These are phyloP conservation scores for Leptothorax acervorum DNA, from an alignment of 2,888 invertebrate species.

Conservation along the genomic window DNA sequence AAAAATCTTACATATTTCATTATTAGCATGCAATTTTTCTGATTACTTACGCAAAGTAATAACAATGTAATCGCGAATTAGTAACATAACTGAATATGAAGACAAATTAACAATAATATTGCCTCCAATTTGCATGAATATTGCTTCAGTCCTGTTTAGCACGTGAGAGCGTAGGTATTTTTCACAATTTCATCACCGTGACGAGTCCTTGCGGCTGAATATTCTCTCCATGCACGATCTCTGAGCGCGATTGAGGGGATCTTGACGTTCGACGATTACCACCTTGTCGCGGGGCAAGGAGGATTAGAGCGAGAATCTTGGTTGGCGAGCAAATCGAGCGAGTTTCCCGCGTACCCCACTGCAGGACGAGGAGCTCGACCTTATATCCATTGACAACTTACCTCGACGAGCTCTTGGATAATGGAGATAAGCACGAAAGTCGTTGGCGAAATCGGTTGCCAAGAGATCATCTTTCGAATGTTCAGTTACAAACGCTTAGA, in stretches of 20 bases:
- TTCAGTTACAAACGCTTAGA: slow-evolving; percentile 42
- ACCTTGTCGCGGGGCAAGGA: slow-evolving; percentile 13
- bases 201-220: not conserved
- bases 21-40: not conserved
- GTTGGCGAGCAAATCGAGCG: slow-evolving; percentile 20
- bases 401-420: slow-evolving; percentile 41
- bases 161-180: not conserved
- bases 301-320: slow-evolving; percentile 35
- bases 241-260: slow-evolving; percentile 16
- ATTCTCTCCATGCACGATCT: not conserved
- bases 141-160: not conserved
- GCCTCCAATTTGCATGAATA: slow-evolving; percentile 59
- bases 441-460: slow-evolving; percentile 46
- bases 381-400: slow-evolving; percentile 53
- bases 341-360: not conserved
- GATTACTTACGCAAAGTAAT: not conserved
- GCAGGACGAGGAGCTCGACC: slow-evolving; percentile 22
- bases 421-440: slow-evolving; percentile 47
- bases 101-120: slow-evolving; percentile 62
- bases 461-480: slow-evolving; percentile 45
- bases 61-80: slow-evolving; percentile 7
- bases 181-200: not conserved
- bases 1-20: not conserved
- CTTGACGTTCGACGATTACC: slow-evolving; percentile 31
- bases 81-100: not conserved